These are phyloP conservation scores for Heliothis subflexa DNA, from an alignment of 1,140 invertebrate species.

Conservation along the genomic window DNA sequence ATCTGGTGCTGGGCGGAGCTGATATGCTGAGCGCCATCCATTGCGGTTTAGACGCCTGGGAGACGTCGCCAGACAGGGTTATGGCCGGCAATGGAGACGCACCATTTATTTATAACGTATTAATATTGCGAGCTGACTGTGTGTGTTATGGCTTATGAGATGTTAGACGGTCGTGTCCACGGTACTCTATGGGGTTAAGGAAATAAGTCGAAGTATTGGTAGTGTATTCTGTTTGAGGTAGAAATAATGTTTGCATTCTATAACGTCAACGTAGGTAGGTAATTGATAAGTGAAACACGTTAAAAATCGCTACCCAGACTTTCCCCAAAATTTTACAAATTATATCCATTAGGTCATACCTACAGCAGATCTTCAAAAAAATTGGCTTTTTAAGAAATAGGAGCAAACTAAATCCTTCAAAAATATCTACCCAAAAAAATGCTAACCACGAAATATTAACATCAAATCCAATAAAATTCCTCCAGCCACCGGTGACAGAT, in stretches of 20 bases:
- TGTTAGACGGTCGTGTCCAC: neutral
- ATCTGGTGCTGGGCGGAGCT: neutral
- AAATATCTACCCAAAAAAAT: too few relatives aligned
- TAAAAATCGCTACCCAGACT: too few relatives aligned
- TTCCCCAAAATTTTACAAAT: too few relatives aligned
- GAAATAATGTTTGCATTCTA: too few relatives aligned
- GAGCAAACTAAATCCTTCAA: too few relatives aligned
- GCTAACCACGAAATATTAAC: neutral
- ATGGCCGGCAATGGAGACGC: neutral
- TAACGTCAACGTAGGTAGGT: too few relatives aligned
- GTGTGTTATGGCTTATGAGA: conserved; percentile 10
- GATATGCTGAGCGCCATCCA: conserved; percentile 23
- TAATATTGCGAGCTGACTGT: neutral
- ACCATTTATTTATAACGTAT: conserved; percentile 3
- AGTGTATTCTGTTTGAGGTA: too few relatives aligned
- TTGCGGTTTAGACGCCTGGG: neutral
- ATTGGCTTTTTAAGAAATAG: too few relatives aligned
- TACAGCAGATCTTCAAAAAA: too few relatives aligned
- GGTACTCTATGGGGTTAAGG: neutral
- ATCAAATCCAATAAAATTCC: neutral
- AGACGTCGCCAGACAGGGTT: neutral
- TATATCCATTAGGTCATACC: too few relatives aligned
- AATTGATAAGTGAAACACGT: too few relatives aligned
- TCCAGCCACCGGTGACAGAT: neutral
- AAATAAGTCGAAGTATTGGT: neutral